These are phyloP conservation scores for Chiloscyllium punctatum DNA, from an alignment of 2,797 vertebrate species.

Conservation along the genomic window DNA sequence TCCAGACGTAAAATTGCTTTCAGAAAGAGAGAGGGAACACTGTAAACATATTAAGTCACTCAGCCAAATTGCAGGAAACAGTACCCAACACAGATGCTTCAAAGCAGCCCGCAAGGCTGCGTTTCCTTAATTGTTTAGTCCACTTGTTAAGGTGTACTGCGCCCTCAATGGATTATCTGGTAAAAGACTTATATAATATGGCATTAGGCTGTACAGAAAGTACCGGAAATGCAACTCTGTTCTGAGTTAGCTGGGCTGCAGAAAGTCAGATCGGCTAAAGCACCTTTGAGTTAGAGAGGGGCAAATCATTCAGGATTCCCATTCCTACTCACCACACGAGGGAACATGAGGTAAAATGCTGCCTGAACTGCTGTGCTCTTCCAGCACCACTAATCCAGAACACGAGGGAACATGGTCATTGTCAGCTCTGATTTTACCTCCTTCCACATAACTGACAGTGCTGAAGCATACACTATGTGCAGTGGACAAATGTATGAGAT, in stretches of 20 bases:
- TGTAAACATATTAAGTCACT: slow-evolving; percentile 13
- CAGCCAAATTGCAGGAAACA: slow-evolving; percentile 21
- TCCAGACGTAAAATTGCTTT: slow-evolving; percentile 6
- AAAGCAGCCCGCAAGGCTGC: background rate
- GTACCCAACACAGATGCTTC: background rate
- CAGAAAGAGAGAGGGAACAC: slow-evolving; percentile 19
- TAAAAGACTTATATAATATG: no score
- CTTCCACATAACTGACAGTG: background rate
- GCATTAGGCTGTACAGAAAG: background rate
- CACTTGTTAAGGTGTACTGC: background rate
- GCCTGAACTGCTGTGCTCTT: no score
- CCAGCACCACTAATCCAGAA: no score
- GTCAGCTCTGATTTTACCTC: background rate
- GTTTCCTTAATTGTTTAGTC: background rate
- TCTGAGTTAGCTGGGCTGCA: background rate
- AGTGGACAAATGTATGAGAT: background rate
- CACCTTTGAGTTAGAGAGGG: background rate
- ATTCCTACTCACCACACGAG: background rate
- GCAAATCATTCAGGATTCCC: background rate
- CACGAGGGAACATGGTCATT: background rate
- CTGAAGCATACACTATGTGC: background rate
- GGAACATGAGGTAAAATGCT: no score
- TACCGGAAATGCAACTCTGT: background rate
- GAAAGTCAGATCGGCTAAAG: background rate
- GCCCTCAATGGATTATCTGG: background rate